Base-by-base conservation (phyloP, 2,797 vertebrate species). In the Petrocephalus sullivani region DNA sequence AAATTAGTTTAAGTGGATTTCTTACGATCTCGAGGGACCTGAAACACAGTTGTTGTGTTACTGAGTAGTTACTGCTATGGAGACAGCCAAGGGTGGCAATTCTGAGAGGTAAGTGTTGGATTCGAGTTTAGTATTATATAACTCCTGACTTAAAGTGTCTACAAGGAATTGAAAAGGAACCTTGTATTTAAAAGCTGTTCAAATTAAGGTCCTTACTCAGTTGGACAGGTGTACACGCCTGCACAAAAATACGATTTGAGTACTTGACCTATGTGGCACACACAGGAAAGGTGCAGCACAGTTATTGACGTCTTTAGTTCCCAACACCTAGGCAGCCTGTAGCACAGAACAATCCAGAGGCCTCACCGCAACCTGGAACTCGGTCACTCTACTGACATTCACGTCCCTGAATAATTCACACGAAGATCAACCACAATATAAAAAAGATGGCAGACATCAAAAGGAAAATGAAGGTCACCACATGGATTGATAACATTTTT, bases 1-100 rank as follows among this genome's bases (percentile, higher is more conserved):
- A 58, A 87, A 87, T 64, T 23, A 67, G 58, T 64, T 78, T 46
- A 64, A 87, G 85, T 87, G 54, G 85, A 51, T 87, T 49, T 51
- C 46, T 67, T 49, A 28, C 2, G 2, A 67, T 2, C 19, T 1
- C 0, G 16, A 49, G 41, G 37, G 58, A 28, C 58, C 41, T n/a
- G 33, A 49, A 21, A 53, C n/a, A 10, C 41, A 23, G 85, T 64
- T 37, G 14, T 64, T 60, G n/a, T 37, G 41, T 67, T 49, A 49
- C 58, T 37, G 14, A 49, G 37, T 14, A 58, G 9, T 67, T 14
- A 49, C 19, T 7, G 37, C 58, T 49, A 60, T 49, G 9, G 58
- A 64, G 46, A 51, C 37, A 14, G 37, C 85, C 7, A 61, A 41
- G 33, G 23, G 81, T 33, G 51, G 49, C 49, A 54, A 8, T 54